Base-by-base conservation (phyloP, 2,888 invertebrate species). In the Linnaemya vulpina region DNA sequence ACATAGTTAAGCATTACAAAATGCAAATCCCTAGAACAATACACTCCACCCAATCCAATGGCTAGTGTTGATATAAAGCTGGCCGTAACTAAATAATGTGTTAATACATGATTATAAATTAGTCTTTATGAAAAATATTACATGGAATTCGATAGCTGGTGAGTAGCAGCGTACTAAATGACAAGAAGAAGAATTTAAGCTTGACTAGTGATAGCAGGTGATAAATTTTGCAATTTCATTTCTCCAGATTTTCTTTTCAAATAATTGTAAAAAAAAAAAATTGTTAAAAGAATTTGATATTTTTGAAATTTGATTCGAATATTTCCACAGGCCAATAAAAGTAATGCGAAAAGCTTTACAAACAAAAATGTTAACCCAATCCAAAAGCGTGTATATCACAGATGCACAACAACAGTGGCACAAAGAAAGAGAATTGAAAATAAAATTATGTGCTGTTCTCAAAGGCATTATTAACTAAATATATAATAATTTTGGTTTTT, bases 21-120 rank as follows among this genome's bases (percentile, higher is more conserved):
- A 92, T 95, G 95, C 90, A 95, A 92, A 83, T 91, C 90, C 87
- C 90, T 92, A 88, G 96, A 95, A 87, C 96, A 96, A 87, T 89
- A 89, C 73, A 92, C 87, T 84, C 92, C 92, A 87, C 93, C 93
- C 87, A 93, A 84, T 51, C 93, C 91, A 75, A 92, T 88, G 84
- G 90, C 89, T 86, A 93, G 87, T 77, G 92, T 91, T 46, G 92
- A 88, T 38, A 91, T 60, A 86, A 90, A 90, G 87, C 91, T 91
- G 87, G 89, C 55, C 83, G 91, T 2, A 87, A 90, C 92, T 91
- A 92, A 78, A 67, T 74, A 51, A 15, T n/a, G n/a, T 74, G 20
- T 77, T 77, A 76, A 55, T 30, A 70, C 17, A 38, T 49, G 11
- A 25, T 43, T 53, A 20, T 58, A 55, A 30, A 76, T 43, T 35